phyloP scores from a whole-genome alignment of 2,113 vertebrate species.

The Nothobranchius kuhntae region DNA sequence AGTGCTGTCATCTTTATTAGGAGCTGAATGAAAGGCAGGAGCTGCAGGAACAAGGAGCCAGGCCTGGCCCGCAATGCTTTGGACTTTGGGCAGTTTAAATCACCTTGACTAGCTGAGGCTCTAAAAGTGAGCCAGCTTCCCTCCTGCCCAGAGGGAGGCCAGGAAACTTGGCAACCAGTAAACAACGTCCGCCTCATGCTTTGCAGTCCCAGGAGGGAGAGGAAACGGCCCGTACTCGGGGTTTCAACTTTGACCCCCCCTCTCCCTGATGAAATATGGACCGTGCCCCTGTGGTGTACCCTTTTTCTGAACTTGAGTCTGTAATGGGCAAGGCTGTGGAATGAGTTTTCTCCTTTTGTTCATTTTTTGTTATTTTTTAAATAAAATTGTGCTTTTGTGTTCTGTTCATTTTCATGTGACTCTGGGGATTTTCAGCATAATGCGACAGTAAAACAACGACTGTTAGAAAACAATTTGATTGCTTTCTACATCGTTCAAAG shows the following conservation, averaged over 20 bases:
- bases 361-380: not conserved
- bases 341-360: not conserved
- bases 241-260: slow-evolving; percentile 72
- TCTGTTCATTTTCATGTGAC: not conserved
- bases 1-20: slow-evolving; percentile 72
- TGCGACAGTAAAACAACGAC: slow-evolving; percentile 19
- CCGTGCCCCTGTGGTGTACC: slow-evolving; percentile 51
- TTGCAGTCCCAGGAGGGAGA: slow-evolving; percentile 55
- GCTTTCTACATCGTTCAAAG: slow-evolving; percentile 31
- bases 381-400: slow-evolving; percentile 22
- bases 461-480: slow-evolving; percentile 12
- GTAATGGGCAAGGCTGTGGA: slow-evolving; percentile 53
- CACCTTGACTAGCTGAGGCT: slow-evolving; percentile 67
- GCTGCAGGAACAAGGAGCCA: slow-evolving; percentile 51
- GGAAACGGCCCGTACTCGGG: slow-evolving; percentile 70
- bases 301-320: slow-evolving; percentile 67
- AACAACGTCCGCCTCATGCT: slow-evolving; percentile 59
- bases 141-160: slow-evolving; percentile 46
- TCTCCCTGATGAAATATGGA: slow-evolving; percentile 59
- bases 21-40: slow-evolving; percentile 69
- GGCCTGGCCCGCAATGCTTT: slow-evolving; percentile 35
- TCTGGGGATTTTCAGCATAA: not conserved
- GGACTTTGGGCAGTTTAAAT: slow-evolving; percentile 67
- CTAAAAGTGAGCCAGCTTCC: slow-evolving; percentile 50
- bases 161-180: slow-evolving; percentile 51